Conservation (phyloP, 2,113 vertebrate genomes). For the Platichthys stellatus region DNA sequence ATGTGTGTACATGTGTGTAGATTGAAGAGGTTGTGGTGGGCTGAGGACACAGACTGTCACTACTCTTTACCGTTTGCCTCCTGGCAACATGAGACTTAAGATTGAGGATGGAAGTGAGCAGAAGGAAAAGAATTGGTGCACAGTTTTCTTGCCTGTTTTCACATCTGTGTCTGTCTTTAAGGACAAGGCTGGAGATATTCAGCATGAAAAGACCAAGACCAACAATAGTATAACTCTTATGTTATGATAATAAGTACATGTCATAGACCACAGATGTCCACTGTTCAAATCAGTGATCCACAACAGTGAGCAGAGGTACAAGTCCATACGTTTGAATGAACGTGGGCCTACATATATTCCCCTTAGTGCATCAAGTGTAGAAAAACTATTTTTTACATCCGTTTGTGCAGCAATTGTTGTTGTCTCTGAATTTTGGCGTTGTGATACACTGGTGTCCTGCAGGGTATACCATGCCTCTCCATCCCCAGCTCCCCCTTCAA, state of each 20-base stretch:
- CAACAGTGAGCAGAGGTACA: neutral
- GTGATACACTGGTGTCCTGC: too few species aligned
- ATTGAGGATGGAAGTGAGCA: constrained; percentile 28
- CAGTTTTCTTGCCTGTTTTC: constrained; percentile 6
- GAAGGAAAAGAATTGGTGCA: constrained; percentile 6
- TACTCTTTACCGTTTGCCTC: constrained; percentile 55
- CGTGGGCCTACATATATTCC: neutral
- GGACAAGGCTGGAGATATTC: neutral
- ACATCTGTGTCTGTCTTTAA: constrained; percentile 7
- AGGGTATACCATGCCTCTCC: too few species aligned
- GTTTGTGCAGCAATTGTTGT: too few species aligned
- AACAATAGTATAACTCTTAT: neutral
- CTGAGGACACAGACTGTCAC: constrained; percentile 64
- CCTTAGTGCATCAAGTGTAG: neutral
- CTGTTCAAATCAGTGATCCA: neutral
- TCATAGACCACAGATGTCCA: too few species aligned
- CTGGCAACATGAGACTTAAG: constrained; percentile 32
- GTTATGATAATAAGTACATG: neutral
- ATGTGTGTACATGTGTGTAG: constrained; percentile 51
- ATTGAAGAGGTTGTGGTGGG: constrained; percentile 38
- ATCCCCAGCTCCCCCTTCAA: too few species aligned
- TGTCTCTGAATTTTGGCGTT: too few species aligned
- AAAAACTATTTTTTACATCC: neutral
- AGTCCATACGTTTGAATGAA: neutral
- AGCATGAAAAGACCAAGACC: neutral